Conservation (phyloP, 1,140 invertebrate species). For the Drosophila sturtevanti region DNA sequence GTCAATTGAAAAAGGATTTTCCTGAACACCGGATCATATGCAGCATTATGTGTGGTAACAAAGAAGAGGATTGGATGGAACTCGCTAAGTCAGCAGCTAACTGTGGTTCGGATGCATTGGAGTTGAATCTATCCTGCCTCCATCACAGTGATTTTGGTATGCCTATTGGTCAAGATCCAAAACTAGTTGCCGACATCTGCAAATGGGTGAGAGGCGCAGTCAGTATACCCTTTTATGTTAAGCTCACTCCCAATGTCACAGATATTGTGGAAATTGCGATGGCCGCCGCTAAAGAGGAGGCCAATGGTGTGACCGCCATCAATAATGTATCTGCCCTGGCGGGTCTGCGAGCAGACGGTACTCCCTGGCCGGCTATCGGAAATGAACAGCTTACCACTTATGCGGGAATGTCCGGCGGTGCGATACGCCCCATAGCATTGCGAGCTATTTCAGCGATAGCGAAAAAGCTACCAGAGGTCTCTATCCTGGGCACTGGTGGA, state of each 20-base stretch:
- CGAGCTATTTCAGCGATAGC: constrained; percentile 94
- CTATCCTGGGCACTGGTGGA: constrained; percentile 97
- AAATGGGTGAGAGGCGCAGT: constrained; percentile 92
- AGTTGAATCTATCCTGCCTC: constrained; percentile 98
- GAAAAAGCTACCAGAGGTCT: constrained; percentile 91
- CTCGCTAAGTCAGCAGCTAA: constrained; percentile 90
- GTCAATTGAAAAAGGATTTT: constrained; percentile 95
- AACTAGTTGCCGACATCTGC: constrained; percentile 94
- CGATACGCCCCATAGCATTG: constrained; percentile 95
- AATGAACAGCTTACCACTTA: constrained; percentile 93
- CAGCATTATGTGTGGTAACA: constrained; percentile 97
- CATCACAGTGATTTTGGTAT: constrained; percentile 98
- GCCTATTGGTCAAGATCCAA: constrained; percentile 96
- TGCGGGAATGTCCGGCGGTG: constrained; percentile 97
- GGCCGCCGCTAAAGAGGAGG: constrained; percentile 95
- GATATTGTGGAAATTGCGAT: constrained; percentile 90
- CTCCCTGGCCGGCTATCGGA: constrained; percentile 96
- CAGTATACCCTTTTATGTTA: constrained; percentile 97
- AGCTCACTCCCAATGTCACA: constrained; percentile 98
- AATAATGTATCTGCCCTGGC: constrained; percentile 98
- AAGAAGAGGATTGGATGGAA: constrained; percentile 93
- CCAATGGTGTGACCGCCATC: constrained; percentile 96
- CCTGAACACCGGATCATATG: constrained; percentile 96
- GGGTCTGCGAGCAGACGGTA: constrained; percentile 90
- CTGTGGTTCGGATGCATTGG: constrained; percentile 95